Evolutionary conservation across 2,113 vertebrate genomes (phyloP).

Genomic region (Sinocyclocheilus maitianheensis): DNA sequence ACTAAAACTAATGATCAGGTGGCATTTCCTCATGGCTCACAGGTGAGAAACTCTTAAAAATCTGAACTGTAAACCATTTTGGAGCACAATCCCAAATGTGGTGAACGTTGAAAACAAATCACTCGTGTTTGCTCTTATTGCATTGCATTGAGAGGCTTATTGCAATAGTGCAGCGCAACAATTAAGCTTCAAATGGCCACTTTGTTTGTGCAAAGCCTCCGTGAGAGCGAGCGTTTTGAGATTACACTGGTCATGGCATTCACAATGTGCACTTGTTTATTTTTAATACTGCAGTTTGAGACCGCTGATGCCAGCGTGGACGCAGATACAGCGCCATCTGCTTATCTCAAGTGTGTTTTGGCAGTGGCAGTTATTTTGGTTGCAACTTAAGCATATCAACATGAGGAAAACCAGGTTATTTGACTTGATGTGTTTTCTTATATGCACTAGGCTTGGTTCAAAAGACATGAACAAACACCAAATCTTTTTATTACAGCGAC

Average conservation of each 20-base stretch:
- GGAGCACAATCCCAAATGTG: conserved; percentile 12
- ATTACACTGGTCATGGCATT: conserved; percentile 32
- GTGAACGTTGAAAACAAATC: conserved; percentile 37
- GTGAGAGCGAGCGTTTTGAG: conserved; percentile 29
- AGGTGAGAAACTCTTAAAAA: conserved; percentile 5
- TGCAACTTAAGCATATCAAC: not conserved
- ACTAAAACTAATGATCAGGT: not conserved
- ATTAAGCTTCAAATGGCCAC: conserved; percentile 43
- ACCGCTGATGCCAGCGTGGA: conserved; percentile 24
- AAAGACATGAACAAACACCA: not conserved
- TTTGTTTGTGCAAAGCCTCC: conserved; percentile 52
- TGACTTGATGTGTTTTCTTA: not conserved
- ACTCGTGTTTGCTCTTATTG: conserved; percentile 6
- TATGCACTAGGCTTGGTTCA: not conserved
- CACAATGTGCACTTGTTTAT: conserved; percentile 52
- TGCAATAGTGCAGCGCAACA: conserved; percentile 32
- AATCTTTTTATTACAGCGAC: not conserved
- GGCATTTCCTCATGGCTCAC: conserved; percentile 12
- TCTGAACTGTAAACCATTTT: conserved; percentile 38
- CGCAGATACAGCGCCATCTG: not conserved
- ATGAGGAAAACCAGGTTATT: not conserved
- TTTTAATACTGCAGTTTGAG: conserved; percentile 42
- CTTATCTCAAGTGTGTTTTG: conserved; percentile 22
- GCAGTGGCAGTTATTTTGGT: not conserved
- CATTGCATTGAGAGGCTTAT: conserved; percentile 22